Base-by-base conservation (phyloP, 2,888 invertebrate genomes). In the Luffia ferchaultella region DNA sequence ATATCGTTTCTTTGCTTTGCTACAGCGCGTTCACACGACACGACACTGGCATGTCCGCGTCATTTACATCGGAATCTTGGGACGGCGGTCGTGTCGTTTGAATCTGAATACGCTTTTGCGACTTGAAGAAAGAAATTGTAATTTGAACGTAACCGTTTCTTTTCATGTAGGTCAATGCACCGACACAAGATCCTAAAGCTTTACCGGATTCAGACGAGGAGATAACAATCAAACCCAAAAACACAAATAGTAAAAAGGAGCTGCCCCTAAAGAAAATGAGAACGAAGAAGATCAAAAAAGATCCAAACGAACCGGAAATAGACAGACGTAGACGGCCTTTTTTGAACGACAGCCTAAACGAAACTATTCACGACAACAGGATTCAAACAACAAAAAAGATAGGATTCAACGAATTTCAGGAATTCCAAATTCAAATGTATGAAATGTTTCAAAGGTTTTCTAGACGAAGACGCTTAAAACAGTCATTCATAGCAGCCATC, bases 331-430 rank as follows among this genome's bases (percentile, higher is more conserved):
- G 77, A 12, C 78, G 75, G 43, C 80, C 79, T 0, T 76, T 80
- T 45, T 46, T 79, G 1, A 79, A 74, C 17, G 72, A 70, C 1
- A 77, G 77, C 53, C 49, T 79, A 1, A 79, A 73, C 17, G 78
- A 78, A 51, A 75, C 76, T 82, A 0, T 82, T 82, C 42, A 72
- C 73, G 0, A 73, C 79, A 0, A 73, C 68, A 0, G 70, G 77
- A 53, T 56, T 80, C 0, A 80, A 82, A 17, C 78, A 82, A 2
- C 54, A 68, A 41, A 79, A 79, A 48, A 59, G 82, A 0, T 70
- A 67, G 16, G 77, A 82, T 0, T 65, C 68, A 18, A 55, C 75
- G 0, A 77, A 79, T 43, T 82, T 73, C 52, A 79, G 74, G 50
- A 78, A 78, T 46, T 62, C 78, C 0, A 60, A 71, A 1, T 82